These are phyloP conservation scores for Hemithea aestivaria DNA, from an alignment of 2,888 invertebrate species.

Conservation along the genomic window DNA sequence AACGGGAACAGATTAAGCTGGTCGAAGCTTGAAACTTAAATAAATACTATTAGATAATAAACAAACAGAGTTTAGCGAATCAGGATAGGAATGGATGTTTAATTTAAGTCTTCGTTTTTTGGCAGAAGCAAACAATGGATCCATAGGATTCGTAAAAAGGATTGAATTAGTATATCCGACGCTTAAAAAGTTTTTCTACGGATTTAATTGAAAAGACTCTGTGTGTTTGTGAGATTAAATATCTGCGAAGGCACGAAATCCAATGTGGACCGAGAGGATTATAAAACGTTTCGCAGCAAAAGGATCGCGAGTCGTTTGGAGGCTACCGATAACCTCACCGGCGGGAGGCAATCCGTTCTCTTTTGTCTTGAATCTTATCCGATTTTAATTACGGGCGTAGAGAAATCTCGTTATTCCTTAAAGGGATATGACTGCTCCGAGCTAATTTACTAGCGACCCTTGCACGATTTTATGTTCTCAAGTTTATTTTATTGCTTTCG, in stretches of 20 bases:
- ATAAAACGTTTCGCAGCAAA: conserved; percentile 11
- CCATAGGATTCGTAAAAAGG: conserved; percentile 61
- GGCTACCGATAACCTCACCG: conserved; percentile 47
- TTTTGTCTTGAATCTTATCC: conserved; percentile 77
- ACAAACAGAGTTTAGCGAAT: conserved; percentile 60
- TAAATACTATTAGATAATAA: conserved; percentile 72
- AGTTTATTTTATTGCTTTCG: conserved; percentile 61
- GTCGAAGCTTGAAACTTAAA: conserved; percentile 66
- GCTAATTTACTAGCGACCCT: conserved; percentile 68
- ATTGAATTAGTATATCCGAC: conserved; percentile 61
- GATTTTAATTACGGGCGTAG: conserved; percentile 76
- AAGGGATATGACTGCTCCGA: conserved; percentile 68
- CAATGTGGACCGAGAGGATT: conserved; percentile 12
- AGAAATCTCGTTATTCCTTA: conserved; percentile 75
- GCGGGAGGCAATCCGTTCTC: conserved; percentile 49
- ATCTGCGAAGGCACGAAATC: conserved; percentile 14
- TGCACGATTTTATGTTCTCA: conserved; percentile 63
- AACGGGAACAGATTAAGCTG: conserved; percentile 69
- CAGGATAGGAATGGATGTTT: conserved; percentile 35
- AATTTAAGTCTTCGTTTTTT: conserved; percentile 40
- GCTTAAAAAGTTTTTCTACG: conserved; percentile 59
- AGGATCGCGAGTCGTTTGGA: conserved; percentile 4
- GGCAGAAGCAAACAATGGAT: conserved; percentile 46
- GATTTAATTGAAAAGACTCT: conserved; percentile 53
- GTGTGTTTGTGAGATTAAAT: conserved; percentile 28